A percentile compares a stretch with the other conserved stretches of the same genome.
These are phyloP conservation scores for Miichthys miiuy DNA, from an alignment of 2,797 vertebrate genomes.

Conservation along the genomic window DNA sequence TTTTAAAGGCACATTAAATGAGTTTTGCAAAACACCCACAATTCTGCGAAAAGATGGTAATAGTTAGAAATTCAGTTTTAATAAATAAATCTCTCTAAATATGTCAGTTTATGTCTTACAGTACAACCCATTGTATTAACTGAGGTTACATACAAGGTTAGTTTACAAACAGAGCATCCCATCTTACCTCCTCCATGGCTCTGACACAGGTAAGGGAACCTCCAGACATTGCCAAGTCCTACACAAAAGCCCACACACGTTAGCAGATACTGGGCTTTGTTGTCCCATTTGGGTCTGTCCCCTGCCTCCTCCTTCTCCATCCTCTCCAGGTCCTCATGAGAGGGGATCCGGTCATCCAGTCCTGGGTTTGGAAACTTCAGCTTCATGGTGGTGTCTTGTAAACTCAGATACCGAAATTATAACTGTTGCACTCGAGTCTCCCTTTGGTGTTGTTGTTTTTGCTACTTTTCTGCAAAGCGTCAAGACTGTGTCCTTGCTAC, in stretches of 20 bases:
- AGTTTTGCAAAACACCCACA: not conserved
- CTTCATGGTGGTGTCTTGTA: constrained; percentile 78
- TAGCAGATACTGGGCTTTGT: constrained; percentile 96
- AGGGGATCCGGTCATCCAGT: constrained; percentile 90
- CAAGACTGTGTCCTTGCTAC: constrained; percentile 1
- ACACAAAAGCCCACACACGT: constrained; percentile 97
- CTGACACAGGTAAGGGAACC: constrained; percentile 94
- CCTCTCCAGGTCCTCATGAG: constrained; percentile 86
- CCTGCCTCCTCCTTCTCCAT: constrained; percentile 87
- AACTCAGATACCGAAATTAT: constrained; percentile 2
- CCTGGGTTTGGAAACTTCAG: constrained; percentile 91
- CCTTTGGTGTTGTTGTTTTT: not conserved
- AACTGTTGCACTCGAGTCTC: not conserved
- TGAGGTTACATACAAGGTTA: not conserved
- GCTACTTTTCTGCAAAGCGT: constrained; percentile 3
- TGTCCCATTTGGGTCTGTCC: constrained; percentile 95
- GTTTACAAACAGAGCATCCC: not conserved
- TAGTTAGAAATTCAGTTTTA: not conserved
- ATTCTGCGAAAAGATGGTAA: not conserved
- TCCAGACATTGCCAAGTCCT: constrained; percentile 95
- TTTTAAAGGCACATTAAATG: not conserved
- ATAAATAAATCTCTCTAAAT: not conserved
- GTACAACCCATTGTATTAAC: not conserved
- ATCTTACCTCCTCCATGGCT: constrained; percentile 94
- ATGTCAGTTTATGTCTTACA: not conserved